These are phyloP conservation scores for Falco naumanni DNA, from an alignment of 2,797 vertebrate genomes.

Conservation along the genomic window DNA sequence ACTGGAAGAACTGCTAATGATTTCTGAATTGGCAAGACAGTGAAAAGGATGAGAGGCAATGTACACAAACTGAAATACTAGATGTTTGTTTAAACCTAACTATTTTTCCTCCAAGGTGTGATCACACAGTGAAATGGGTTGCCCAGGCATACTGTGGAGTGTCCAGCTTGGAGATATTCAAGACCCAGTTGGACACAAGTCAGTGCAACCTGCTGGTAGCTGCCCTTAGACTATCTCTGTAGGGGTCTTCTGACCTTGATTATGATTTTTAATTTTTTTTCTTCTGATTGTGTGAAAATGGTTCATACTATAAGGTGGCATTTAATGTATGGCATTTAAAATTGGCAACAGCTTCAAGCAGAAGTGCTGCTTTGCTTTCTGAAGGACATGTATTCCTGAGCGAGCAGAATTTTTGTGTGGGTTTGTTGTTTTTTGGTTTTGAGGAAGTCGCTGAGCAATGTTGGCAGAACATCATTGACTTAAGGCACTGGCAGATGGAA, in stretches of 20 bases:
- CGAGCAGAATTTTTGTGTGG: neutral
- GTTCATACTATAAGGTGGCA: too few relatives aligned
- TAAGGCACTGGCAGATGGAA: slow-evolving; percentile 5
- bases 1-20: neutral
- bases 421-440: neutral
- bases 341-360: neutral
- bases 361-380: neutral
- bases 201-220: neutral
- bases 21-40: neutral
- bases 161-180: neutral
- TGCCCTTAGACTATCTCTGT: neutral
- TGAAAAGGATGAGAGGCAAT: neutral
- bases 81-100: neutral
- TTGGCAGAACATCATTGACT: neutral
- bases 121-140: accelerated
- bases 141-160: too few relatives aligned
- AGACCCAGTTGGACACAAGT: neutral
- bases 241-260: neutral
- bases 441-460: neutral
- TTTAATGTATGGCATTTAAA: neutral
- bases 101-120: neutral
- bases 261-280: neutral
- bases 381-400: neutral
- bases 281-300: neutral
- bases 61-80: accelerated